phyloP scores from a whole-genome alignment of 1,140 invertebrate species.

The Colletes latitarsis region DNA sequence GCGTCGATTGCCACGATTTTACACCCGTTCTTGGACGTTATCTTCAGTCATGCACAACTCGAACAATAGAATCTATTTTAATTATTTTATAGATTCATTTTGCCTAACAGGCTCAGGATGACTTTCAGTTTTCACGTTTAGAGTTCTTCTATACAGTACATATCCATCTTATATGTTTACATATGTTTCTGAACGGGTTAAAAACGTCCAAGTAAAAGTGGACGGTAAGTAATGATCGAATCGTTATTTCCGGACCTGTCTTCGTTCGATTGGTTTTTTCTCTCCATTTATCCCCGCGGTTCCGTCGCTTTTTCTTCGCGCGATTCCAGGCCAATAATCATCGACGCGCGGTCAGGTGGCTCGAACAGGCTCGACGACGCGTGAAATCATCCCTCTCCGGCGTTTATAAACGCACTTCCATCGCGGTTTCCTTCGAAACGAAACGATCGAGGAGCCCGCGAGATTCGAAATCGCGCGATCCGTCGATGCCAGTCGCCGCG shows the following conservation, averaged over 20 bases:
- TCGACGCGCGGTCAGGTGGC: conserved; percentile 9
- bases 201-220: not conserved
- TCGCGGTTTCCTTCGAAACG: not conserved
- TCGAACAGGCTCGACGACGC: not conserved
- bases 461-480: not conserved
- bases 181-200: too few species aligned
- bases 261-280: not conserved
- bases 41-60: too few species aligned
- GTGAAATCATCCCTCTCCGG: conserved; percentile 21
- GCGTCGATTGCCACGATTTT: not conserved
- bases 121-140: too few species aligned
- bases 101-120: too few species aligned
- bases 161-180: too few species aligned
- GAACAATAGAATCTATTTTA: too few species aligned
- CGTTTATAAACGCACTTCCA: not conserved
- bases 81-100: too few species aligned
- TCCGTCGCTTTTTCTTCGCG: conserved; percentile 26
- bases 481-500: not conserved
- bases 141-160: too few species aligned
- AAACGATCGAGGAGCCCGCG: not conserved
- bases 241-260: conserved; percentile 32
- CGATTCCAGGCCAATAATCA: conserved; percentile 48
- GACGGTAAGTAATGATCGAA: not conserved
- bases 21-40: too few species aligned
- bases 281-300: conserved; percentile 4